Evolutionary conservation across 2,797 vertebrate species (phyloP), one percentile per base, ranked within the genome.

Genomic region (Cryptoprocta ferox): DNA sequence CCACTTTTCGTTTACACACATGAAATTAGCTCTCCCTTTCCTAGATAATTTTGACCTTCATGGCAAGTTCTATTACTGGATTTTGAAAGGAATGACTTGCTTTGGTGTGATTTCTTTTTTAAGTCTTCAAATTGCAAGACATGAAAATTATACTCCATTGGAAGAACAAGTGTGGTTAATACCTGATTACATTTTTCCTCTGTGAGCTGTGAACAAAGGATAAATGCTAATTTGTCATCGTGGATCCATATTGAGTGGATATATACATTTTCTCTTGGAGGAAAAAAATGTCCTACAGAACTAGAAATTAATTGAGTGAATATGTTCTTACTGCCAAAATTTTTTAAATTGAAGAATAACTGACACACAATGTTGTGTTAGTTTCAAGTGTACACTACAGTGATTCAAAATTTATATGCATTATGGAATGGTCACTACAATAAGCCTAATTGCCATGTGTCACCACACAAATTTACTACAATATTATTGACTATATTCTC

Each of bases 101-200:
- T 65, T 86, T 80, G 56, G 82, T 78, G 53, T 76, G 61, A 87
- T 91, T 96, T 66, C 45, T 71, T 95, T 97, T 89, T 94, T 85
- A 93, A 96, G 56, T 91, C 75, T 97, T 96, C 93, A 93, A 88
- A 94, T 94, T 81, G 86, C 37, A 93, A 97, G 92, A 83, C 85
- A 89, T 95, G 91, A 89, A 94, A 96, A 95, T 94, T 70, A 76
- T 7, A 50, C 50, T 87, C 59, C 45, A 39, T 66, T 32, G 32
- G 80, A 89, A 94, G 75, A 93, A 84, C 26, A 39, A 63, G 28
- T 3, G 26, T 79, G 68, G 48, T 82, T 91, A 80, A 83, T 26
- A 90, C 91, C 86, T 86, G 95, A 83, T 75, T 87, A 82, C 35
- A 56, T 91, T 95, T 91, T 83, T 80, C 84, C 83, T 81, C 91